Base-by-base conservation (phyloP, 2,888 invertebrate species). In the Dusona sp. region DNA sequence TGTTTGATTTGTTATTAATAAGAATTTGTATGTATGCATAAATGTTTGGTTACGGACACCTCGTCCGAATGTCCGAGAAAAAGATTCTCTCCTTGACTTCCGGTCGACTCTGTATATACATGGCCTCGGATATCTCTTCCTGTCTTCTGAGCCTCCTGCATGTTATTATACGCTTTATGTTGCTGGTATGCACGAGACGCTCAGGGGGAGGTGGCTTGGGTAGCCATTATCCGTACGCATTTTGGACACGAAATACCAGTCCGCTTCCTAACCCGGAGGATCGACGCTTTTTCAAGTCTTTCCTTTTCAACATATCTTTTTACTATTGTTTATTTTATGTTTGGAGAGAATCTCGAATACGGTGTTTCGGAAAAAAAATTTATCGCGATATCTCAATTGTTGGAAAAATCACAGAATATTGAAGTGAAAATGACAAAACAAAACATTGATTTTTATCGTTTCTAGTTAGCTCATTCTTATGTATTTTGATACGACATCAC, bases 71-170 rank as follows among this genome's bases (percentile, higher is more conserved):
- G 64, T 67, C 45, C 61, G 48, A 74, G 78, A 81, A 74, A 57
- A 29, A 81, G 57, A 81, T 82, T 57, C 79, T 82, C 70, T 82
- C 70, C 42, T 72, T 36, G 77, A 87, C 87, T 90, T 91, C 90
- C 90, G 90, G 89, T 89, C 88, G 79, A 79, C 57, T 83, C 84
- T 87, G 88, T 87, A 87, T 88, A 70, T 57, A 87, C 89, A 70
- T 45, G 79, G 68, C 74, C 77, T 75, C 57, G 64, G 57, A 61
- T 67, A 48, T 73, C 74, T 78, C 83, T 79, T 84, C 80, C 84
- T 74, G 84, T 77, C 78, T 78, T 68, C 67, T 36, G 68, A 42
- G 78, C 73, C 68, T 75, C 65, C 42, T 83, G 83, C 83, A 79
- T 83, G 79, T 73, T 72, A 73, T 83, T 65, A 79, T 51, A 79